phyloP scores from a whole-genome alignment of 2,113 vertebrate species.

The Equus przewalskii region DNA sequence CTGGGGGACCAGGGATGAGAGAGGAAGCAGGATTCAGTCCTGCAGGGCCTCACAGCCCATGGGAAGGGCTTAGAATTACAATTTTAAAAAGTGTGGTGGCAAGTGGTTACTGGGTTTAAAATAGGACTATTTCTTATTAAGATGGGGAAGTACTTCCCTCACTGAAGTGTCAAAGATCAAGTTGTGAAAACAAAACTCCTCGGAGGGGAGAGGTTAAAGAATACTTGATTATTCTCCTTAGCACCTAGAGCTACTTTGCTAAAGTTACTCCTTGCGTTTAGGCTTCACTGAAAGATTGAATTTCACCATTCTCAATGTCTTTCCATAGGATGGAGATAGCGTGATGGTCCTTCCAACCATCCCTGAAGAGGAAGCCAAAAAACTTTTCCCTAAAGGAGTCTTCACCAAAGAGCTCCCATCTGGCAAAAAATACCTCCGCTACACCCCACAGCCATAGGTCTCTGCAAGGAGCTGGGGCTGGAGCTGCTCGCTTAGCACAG shows the following conservation, averaged over 20 bases:
- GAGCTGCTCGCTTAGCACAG: not conserved
- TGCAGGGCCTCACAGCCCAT: not conserved
- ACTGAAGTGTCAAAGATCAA: not conserved
- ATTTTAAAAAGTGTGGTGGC: not conserved
- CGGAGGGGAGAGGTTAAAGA: not conserved
- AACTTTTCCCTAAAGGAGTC: slow-evolving; percentile 94
- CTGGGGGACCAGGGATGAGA: not conserved
- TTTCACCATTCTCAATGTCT: not conserved
- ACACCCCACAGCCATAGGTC: slow-evolving; percentile 92
- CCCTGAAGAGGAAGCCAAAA: slow-evolving; percentile 92
- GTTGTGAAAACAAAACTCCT: slow-evolving; percentile 3
- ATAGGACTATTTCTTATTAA: not conserved
- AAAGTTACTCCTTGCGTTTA: not conserved
- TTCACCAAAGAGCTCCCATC: slow-evolving; percentile 95
- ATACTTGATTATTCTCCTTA: not conserved
- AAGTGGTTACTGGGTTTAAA: not conserved
- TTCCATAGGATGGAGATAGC: slow-evolving; percentile 91
- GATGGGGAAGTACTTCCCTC: not conserved
- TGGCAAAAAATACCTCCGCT: slow-evolving; percentile 97
- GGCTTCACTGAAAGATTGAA: not conserved
- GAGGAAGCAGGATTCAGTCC: not conserved
- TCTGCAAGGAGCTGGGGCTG: not conserved
- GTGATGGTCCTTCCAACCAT: slow-evolving; percentile 97
- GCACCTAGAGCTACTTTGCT: not conserved
- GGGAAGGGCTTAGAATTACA: not conserved